Evolutionary conservation across 2,113 vertebrate species (phyloP), one percentile per base, ranked within the genome.

Genomic region (Willisornis vidua): DNA sequence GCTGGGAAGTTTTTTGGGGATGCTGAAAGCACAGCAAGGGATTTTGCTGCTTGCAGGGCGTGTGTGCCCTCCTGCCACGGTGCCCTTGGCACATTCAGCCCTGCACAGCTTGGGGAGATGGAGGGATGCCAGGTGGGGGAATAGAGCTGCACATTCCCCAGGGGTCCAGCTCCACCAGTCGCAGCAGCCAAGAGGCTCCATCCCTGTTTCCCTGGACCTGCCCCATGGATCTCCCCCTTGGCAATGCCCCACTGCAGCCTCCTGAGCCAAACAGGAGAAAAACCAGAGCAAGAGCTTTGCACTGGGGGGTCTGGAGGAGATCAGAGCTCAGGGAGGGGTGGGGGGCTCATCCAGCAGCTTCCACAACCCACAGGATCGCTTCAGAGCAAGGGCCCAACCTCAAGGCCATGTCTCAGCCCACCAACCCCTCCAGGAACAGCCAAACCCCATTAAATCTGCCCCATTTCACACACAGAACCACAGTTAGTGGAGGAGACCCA

Each of bases 261-360:
- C 62, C 72, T 0, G 0, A 6, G n/a, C 3, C 3, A 7, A 8
- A 35, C 3, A 1, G 1, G 0, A 43, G 51, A 49, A 6, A 28
- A 26, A 63, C 22, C 4, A 17, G 51, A 43, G 77, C n/a, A 0
- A 2, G 2, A 55, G 49, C 7, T 74, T 74, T 9, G 37, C 28
- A 9, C 2, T 7, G 46, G 25, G n/a, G 39, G 10, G 2, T 37
- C 45, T 51, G 3, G 67, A 23, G n/a, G 24, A 15, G 46, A 9
- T 18, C 61, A 25, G 62, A 33, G 26, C 61, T 62, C 7, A 14
- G 49, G 10, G 33, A 26, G 23, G 18, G 3, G 6, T 14, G 62
- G 6, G 54, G 67, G 35, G 19, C 57, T 63, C 4, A 0, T 17
- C 0, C 31, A 52, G 45, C 28, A 73, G 31, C 48, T 4, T 16